A percentile compares a stretch with the other conserved stretches of the same genome.
These are phyloP conservation scores for Phrixothrix hirtus DNA, from an alignment of 2,888 invertebrate genomes.

Conservation along the genomic window DNA sequence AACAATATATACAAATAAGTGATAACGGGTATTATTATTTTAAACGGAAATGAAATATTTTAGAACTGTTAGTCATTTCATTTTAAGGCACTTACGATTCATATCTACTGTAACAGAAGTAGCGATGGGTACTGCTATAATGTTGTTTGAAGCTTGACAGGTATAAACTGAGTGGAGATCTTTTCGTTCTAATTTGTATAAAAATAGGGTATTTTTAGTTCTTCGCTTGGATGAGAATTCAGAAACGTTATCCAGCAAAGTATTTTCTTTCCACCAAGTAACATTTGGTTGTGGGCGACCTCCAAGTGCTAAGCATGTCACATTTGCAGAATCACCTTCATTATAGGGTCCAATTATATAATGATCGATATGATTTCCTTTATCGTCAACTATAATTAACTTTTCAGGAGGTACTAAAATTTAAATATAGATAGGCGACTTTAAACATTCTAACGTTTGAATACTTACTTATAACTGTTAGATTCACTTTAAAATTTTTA, in stretches of 20 bases:
- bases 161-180: conserved; percentile 18
- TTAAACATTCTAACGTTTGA: not conserved
- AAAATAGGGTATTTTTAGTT: conserved; percentile 15
- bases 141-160: conserved; percentile 23
- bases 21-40: not conserved
- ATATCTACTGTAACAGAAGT: conserved; percentile 20
- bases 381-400: conserved; percentile 16
- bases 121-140: conserved; percentile 13
- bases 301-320: conserved; percentile 4
- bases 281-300: conserved; percentile 25
- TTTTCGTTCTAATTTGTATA: conserved; percentile 12
- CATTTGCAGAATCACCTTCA: not conserved
- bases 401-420: conserved; percentile 20
- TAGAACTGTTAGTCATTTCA: not conserved
- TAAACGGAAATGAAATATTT: not conserved
- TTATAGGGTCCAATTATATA: conserved; percentile 21
- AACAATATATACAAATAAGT: not conserved
- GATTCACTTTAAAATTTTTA: conserved; percentile 82
- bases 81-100: conserved; percentile 16
- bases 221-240: conserved; percentile 13
- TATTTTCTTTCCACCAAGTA: conserved; percentile 27
- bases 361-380: conserved; percentile 13
- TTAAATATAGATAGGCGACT: not conserved
- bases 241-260: conserved; percentile 12
- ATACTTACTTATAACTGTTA: conserved; percentile 85